Conservation (phyloP, 2,888 invertebrate species). For the Exephanes ischioxanthus region DNA sequence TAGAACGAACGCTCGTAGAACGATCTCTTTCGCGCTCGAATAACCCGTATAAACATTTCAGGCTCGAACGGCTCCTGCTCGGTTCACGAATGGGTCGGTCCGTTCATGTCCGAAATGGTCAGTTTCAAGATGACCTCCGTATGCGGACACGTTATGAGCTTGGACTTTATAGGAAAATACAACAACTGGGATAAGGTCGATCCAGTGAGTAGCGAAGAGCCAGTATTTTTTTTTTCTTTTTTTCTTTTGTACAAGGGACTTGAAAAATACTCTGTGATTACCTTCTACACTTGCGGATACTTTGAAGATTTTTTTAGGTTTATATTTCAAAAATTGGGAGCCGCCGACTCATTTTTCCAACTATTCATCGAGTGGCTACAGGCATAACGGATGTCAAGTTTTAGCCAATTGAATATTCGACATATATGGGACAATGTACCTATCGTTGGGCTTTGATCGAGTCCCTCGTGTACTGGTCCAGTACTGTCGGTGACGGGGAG, state of each 20-base stretch:
- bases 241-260: background rate
- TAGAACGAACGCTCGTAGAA: background rate
- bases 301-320: no score
- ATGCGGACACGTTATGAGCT: constrained; percentile 98
- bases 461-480: no score
- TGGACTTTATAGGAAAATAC: constrained; percentile 96
- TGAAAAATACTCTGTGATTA: no score
- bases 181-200: constrained; percentile 99
- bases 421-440: no score
- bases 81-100: constrained; percentile 97
- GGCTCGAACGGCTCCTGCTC: constrained; percentile 96
- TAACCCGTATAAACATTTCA: constrained; percentile 78
- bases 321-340: no score
- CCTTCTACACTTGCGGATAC: no score
- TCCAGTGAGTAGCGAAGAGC: constrained; percentile 88
- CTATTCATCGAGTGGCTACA: no score
- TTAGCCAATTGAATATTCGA: no score
- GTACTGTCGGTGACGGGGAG: no score
- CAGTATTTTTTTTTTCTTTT: background rate
- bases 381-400: no score
- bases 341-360: no score
- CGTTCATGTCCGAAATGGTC: constrained; percentile 90
- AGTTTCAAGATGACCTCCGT: constrained; percentile 98
- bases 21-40: background rate
- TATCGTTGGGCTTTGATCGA: no score